A percentile compares a stretch with the other conserved stretches of the same genome.
These are phyloP conservation scores for Boloria selene DNA, from an alignment of 2,888 invertebrate species.

Conservation along the genomic window DNA sequence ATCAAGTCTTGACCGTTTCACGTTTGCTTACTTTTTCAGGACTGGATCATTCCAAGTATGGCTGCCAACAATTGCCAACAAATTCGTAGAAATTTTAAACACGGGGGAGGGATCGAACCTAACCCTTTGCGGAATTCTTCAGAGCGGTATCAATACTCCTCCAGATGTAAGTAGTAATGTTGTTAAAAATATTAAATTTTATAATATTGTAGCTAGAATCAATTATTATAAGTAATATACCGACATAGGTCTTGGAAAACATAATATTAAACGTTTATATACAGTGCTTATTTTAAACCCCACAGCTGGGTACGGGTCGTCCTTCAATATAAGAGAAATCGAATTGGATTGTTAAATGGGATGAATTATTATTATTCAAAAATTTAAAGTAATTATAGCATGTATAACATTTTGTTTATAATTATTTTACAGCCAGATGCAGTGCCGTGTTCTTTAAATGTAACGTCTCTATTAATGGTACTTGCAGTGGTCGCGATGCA, in stretches of 20 bases:
- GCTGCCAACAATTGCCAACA: constrained; percentile 64
- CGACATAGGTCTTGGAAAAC: too few relatives aligned
- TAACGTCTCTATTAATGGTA: constrained; percentile 56
- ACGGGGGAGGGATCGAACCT: constrained; percentile 54
- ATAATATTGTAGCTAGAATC: too few relatives aligned
- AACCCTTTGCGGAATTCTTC: constrained; percentile 59
- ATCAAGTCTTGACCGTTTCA: too few relatives aligned
- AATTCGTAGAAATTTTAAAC: constrained; percentile 56
- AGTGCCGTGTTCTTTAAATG: constrained; percentile 58
- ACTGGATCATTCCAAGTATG: constrained; percentile 56
- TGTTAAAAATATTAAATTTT: background rate
- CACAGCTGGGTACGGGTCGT: too few relatives aligned
- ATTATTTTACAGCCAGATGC: constrained; percentile 46
- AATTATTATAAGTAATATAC: too few relatives aligned
- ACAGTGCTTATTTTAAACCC: too few relatives aligned
- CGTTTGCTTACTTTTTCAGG: constrained; percentile 34
- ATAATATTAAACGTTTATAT: too few relatives aligned
- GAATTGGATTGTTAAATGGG: too few relatives aligned
- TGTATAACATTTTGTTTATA: background rate
- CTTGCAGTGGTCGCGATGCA: constrained; percentile 53
- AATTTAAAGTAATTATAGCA: background rate
- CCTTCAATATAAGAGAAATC: too few relatives aligned
- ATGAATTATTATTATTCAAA: too few relatives aligned
- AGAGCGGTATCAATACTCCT: constrained; percentile 40
- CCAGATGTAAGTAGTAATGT: constrained; percentile 41